A percentile compares a stretch with the other conserved stretches of the same genome.
Evolutionary conservation across 2,797 vertebrate genomes (phyloP).

Genomic region (Sebastes hubbsi): DNA sequence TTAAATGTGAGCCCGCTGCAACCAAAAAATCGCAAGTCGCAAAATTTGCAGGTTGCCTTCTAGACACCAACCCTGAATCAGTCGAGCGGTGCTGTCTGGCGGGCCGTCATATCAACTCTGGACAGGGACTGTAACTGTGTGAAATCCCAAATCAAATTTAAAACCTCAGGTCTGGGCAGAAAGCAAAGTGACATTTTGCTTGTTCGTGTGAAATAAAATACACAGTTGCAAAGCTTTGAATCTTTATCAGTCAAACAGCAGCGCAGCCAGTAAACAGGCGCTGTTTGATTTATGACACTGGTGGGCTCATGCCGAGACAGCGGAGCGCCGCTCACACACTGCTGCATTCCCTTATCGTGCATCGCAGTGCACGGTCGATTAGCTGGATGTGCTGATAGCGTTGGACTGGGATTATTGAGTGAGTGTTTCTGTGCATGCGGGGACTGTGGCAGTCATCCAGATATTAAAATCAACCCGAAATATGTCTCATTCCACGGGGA

Average conservation of each 20-base stretch:
- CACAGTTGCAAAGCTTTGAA: constrained; percentile 32
- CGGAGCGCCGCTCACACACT: constrained; percentile 13
- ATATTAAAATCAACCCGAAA: constrained; percentile 51
- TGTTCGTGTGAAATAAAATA: constrained; percentile 46
- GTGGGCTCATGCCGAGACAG: constrained; percentile 8
- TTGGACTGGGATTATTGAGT: constrained; percentile 6
- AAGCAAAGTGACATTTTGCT: constrained; percentile 30
- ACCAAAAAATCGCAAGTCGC: no score
- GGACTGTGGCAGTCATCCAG: constrained; percentile 30
- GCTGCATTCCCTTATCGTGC: constrained; percentile 51
- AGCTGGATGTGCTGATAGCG: constrained; percentile 22
- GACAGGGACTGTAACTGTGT: constrained; percentile 39
- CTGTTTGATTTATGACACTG: constrained; percentile 54
- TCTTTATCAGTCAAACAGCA: constrained; percentile 51
- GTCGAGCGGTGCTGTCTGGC: neutral
- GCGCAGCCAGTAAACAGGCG: constrained; percentile 33
- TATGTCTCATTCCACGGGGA: constrained; percentile 26
- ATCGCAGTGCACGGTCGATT: constrained; percentile 23
- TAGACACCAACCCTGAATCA: neutral
- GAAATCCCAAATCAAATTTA: constrained; percentile 45
- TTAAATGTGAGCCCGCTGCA: no score
- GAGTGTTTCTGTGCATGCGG: neutral
- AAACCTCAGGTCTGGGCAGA: constrained; percentile 46
- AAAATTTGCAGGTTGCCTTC: no score
- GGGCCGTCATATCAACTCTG: constrained; percentile 36